Conservation (phyloP, 2,797 vertebrate genomes). For the Neopelma chrysocephalum region DNA sequence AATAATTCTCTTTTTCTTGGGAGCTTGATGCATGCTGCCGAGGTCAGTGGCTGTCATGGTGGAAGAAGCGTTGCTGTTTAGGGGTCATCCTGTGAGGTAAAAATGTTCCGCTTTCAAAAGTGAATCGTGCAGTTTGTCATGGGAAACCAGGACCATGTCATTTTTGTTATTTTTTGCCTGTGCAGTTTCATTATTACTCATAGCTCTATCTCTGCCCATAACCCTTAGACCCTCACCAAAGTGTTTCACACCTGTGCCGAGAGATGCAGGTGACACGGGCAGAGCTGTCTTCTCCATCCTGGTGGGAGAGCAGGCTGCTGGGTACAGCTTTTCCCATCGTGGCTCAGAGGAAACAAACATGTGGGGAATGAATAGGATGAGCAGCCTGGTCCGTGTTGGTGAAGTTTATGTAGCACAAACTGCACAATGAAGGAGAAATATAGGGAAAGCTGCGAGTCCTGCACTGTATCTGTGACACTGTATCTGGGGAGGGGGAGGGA, state of each 20-base stretch:
- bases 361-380: not conserved
- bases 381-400: constrained; percentile 2
- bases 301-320: not conserved
- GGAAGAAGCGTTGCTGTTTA: constrained; percentile 18
- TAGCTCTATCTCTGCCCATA: constrained; percentile 40
- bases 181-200: constrained; percentile 48
- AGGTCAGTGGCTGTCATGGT: not conserved
- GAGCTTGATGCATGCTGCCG: not conserved
- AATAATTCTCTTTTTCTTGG: not conserved
- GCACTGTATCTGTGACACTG: constrained; percentile 64
- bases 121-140: constrained; percentile 8
- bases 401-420: constrained; percentile 62
- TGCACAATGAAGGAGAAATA: constrained; percentile 70
- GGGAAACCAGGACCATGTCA: constrained; percentile 45
- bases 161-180: constrained; percentile 37
- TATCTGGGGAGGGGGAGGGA: constrained; percentile 54
- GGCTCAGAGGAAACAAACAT: not conserved
- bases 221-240: constrained; percentile 5
- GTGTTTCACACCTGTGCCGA: not conserved
- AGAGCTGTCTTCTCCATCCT: constrained; percentile 5
- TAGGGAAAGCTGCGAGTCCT: constrained; percentile 58
- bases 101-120: constrained; percentile 25
- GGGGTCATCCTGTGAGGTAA: constrained; percentile 4
- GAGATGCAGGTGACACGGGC: not conserved
- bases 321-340: not conserved